These are phyloP conservation scores for Bovichtus diacanthus DNA, from an alignment of 2,797 vertebrate genomes.

Conservation along the genomic window DNA sequence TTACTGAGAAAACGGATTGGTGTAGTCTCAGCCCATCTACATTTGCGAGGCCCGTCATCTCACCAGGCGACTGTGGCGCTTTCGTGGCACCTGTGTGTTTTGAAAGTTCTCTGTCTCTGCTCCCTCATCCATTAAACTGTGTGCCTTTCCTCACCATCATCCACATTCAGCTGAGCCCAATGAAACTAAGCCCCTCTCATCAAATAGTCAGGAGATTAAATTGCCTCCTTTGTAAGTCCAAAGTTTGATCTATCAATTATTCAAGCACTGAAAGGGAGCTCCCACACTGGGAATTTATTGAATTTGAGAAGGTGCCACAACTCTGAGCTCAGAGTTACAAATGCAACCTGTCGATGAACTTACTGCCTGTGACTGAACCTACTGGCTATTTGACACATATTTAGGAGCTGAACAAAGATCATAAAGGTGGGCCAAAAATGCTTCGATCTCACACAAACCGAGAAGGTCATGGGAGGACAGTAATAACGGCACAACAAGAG, in stretches of 20 bases:
- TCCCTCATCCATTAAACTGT: conserved; percentile 58
- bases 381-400: conserved; percentile 23
- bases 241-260: conserved; percentile 85
- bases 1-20: conserved; percentile 13
- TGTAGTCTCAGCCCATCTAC: not conserved
- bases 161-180: conserved; percentile 64
- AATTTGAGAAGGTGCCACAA: conserved; percentile 76
- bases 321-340: conserved; percentile 65
- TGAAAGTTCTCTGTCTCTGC: conserved; percentile 44
- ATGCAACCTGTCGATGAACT: conserved; percentile 66
- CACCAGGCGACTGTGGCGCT: conserved; percentile 5
- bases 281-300: conserved; percentile 75
- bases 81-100: conserved; percentile 49
- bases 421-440: conserved; percentile 4
- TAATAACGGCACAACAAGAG: not conserved
- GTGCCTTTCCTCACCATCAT: conserved; percentile 55
- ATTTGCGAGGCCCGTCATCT: conserved; percentile 1
- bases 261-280: conserved; percentile 80
- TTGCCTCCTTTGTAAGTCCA: conserved; percentile 82
- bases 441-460: not conserved
- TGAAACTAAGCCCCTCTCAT: conserved; percentile 79
- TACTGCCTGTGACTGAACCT: conserved; percentile 38
- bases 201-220: conserved; percentile 85
- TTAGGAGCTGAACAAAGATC: conserved; percentile 48
- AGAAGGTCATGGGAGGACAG: not conserved